Conservation (phyloP, 37 sponge, comb jelly and placozoan genomes). For the Beroe ovata region DNA sequence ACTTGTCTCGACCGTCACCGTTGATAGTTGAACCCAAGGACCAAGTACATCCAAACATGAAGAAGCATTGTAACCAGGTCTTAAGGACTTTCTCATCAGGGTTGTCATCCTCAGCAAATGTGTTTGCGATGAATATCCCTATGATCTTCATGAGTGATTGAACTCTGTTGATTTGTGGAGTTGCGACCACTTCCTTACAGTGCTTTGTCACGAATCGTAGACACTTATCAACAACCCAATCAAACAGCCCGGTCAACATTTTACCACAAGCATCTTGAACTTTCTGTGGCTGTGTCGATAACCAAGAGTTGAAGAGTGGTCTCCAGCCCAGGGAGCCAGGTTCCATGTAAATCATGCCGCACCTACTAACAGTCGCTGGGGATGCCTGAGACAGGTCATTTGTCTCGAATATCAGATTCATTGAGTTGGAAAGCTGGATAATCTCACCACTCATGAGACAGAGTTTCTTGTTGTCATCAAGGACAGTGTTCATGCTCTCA, state of each 20-base stretch:
- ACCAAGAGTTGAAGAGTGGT: slow-evolving; percentile 88
- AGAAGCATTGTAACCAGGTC: slow-evolving; percentile 72
- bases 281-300: slow-evolving; percentile 10
- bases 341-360: slow-evolving; percentile 98
- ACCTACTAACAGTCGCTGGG: slow-evolving; percentile 97
- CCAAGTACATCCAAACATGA: slow-evolving; percentile 88
- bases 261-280: slow-evolving; percentile 19
- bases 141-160: slow-evolving; percentile 63
- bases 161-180: slow-evolving; percentile 48
- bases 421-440: slow-evolving; percentile 93
- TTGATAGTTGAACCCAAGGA: slow-evolving; percentile 86
- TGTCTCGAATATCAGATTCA: slow-evolving; percentile 98
- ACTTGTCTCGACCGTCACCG: slow-evolving; percentile 79
- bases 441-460: slow-evolving; percentile 99
- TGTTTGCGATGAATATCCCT: slow-evolving; percentile 30
- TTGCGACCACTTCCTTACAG: slow-evolving; percentile 29
- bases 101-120: slow-evolving; percentile 41
- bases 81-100: slow-evolving; percentile 54
- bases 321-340: slow-evolving; percentile 91
- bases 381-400: slow-evolving; percentile 95
- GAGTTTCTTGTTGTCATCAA: slow-evolving; percentile 73
- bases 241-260: slow-evolving; percentile 47
- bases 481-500: slow-evolving; percentile 99
- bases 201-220: slow-evolving; percentile 10
- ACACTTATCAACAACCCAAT: slow-evolving; percentile 53